Conservation (phyloP, 2,888 invertebrate species). For the Griposia aprilina region DNA sequence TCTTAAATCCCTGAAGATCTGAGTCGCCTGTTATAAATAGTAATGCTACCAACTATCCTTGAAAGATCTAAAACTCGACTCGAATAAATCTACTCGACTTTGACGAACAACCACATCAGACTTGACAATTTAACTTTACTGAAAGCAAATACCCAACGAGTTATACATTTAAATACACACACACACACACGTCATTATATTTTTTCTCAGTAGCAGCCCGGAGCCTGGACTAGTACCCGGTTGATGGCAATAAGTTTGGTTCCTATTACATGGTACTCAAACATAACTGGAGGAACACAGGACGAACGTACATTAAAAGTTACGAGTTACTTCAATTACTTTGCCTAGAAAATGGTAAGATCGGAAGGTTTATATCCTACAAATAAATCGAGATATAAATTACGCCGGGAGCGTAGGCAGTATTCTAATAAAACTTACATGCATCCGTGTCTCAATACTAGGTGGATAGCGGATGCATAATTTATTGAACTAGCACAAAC, state of each 20-base stretch:
- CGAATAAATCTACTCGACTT: conserved; percentile 40
- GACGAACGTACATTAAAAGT: too few relatives aligned
- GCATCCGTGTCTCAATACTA: conserved; percentile 51
- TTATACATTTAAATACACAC: conserved; percentile 1
- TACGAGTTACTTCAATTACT: too few relatives aligned
- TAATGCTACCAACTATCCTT: conserved; percentile 4
- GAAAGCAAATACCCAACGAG: conserved; percentile 8
- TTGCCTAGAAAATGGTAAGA: conserved; percentile 13
- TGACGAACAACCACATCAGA: conserved; percentile 25
- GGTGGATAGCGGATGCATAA: conserved; percentile 59
- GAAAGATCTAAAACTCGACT: conserved; percentile 29
- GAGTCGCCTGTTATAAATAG: conserved; percentile 26
- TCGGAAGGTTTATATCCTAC: conserved; percentile 24
- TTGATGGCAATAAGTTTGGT: not conserved
- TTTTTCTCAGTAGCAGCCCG: not conserved
- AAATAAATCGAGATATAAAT: conserved; percentile 39
- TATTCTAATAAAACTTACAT: conserved; percentile 48
- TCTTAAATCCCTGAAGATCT: conserved; percentile 1
- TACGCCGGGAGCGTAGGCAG: conserved; percentile 32
- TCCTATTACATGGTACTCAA: not conserved
- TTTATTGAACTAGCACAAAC: conserved; percentile 47
- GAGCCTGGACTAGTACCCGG: not conserved
- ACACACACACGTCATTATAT: not conserved
- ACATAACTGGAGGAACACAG: too few relatives aligned
- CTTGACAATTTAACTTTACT: conserved; percentile 19